Base-by-base conservation (phyloP, 37 sponge, comb jelly and placozoan genomes). In the Chondrosia reniformis region DNA sequence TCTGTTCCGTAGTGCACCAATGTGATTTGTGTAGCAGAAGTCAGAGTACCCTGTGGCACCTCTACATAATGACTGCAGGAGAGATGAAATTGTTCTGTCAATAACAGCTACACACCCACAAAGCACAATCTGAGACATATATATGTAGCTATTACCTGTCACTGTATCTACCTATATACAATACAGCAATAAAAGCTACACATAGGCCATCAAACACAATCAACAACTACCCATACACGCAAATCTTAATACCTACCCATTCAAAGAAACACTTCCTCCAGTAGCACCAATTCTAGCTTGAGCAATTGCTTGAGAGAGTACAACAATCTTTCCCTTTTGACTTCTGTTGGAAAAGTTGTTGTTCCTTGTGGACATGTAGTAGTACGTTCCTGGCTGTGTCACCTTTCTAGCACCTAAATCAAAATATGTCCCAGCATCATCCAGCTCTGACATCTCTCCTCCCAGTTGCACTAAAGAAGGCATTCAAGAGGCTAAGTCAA, bases 291-390 rank as follows among this genome's bases (percentile, higher is more conserved):
- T 12, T 6, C 43, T 12, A 2, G 27, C 44, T 33, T n/a, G 33
- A 31, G 42, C 49, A 6, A 67, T 37, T 38, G 73, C 61, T 25
- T 79, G 30, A 2, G 43, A 27, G 8, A 37, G 46, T 0, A 85
- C 86, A 45, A 84, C 69, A 33, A 96, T 81, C 81, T 85, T 85
- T 38, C 99, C 96, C 82, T 98, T 98, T 88, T 98, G 99, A 63
- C 92, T 86, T 8, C 99, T 66, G 89, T 98, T 98, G 84, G 91
- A 83, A 87, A 98, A 98, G 90, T 98, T 98, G 90, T 98, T 98
- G 91, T 98, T 98, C 54, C 99, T 78, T 0, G 96, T 84, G 79
- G 92, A 98, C 82, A 98, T 58, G 86, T 90, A 98, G 89, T 95
- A 71, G 65, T 93, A 98, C 25, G 80, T 86, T 0, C 96, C 96